Percentiles rank a stretch among this genome's conserved stretches.
These are phyloP conservation scores for Eristalis pertinax DNA, from an alignment of 2,888 invertebrate species.

Conservation along the genomic window DNA sequence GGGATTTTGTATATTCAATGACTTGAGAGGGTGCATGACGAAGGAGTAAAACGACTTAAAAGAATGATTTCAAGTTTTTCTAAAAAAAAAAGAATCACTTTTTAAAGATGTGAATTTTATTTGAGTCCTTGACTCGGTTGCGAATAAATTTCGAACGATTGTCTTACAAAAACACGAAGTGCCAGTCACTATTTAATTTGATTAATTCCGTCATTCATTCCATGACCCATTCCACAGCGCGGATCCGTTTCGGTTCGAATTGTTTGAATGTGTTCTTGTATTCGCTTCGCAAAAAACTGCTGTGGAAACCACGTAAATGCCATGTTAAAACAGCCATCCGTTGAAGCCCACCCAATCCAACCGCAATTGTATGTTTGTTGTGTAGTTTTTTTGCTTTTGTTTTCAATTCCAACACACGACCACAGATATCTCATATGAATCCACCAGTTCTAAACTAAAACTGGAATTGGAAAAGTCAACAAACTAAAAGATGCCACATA, in stretches of 20 bases:
- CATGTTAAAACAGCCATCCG: background rate
- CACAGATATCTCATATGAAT: slow-evolving; percentile 17
- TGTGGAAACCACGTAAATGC: background rate
- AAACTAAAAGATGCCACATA: slow-evolving; percentile 43
- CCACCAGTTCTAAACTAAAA: slow-evolving; percentile 24
- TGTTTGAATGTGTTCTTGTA: background rate
- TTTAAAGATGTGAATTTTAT: background rate
- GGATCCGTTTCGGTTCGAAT: background rate
- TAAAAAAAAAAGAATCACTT: no score
- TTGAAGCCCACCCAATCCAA: background rate
- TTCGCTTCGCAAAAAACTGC: background rate
- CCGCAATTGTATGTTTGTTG: background rate
- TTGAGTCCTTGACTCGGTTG: background rate
- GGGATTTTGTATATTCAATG: slow-evolving; percentile 20
- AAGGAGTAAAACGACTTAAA: background rate
- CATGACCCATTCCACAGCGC: background rate
- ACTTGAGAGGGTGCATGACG: background rate
- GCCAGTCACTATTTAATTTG: background rate
- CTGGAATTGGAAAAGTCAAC: slow-evolving; percentile 53
- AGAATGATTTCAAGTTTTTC: background rate
- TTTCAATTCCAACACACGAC: background rate
- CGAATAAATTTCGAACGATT: background rate
- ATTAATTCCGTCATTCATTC: background rate
- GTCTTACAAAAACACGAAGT: background rate
- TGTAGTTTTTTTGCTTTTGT: background rate